Conservation (phyloP, 2,797 vertebrate species). For the Notoglanidium macrostoma region DNA sequence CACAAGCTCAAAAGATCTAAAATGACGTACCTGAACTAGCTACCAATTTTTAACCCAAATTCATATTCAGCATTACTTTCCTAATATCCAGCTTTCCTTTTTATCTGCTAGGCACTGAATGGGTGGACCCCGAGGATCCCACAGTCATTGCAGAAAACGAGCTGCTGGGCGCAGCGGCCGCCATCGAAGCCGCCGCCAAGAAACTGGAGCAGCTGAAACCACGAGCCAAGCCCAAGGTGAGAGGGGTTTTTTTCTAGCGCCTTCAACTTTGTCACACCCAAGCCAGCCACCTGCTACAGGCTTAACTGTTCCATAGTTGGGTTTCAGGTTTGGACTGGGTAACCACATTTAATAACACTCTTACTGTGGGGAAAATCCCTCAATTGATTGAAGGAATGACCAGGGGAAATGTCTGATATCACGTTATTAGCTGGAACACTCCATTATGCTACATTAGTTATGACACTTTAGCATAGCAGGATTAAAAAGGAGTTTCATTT, state of each 20-base stretch:
- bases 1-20: background rate
- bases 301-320: constrained; percentile 32
- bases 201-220: constrained; percentile 89
- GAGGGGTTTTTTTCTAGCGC: constrained; percentile 56
- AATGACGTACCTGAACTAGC: background rate
- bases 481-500: background rate
- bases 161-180: constrained; percentile 84
- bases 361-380: background rate
- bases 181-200: constrained; percentile 88
- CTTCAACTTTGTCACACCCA: constrained; percentile 35
- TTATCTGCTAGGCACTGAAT: constrained; percentile 78
- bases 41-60: background rate
- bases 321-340: constrained; percentile 13
- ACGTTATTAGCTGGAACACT: background rate
- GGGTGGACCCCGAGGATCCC: constrained; percentile 89
- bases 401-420: background rate
- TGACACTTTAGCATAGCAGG: background rate
- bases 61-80: background rate
- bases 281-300: constrained; percentile 6
- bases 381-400: background rate
- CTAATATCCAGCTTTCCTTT: background rate
- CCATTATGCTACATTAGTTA: background rate
- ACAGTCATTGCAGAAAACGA: constrained; percentile 88
- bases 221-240: constrained; percentile 86
- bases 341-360: constrained; percentile 1